These are phyloP conservation scores for Gallinago media DNA, from an alignment of 2,113 vertebrate genomes.

Conservation along the genomic window DNA sequence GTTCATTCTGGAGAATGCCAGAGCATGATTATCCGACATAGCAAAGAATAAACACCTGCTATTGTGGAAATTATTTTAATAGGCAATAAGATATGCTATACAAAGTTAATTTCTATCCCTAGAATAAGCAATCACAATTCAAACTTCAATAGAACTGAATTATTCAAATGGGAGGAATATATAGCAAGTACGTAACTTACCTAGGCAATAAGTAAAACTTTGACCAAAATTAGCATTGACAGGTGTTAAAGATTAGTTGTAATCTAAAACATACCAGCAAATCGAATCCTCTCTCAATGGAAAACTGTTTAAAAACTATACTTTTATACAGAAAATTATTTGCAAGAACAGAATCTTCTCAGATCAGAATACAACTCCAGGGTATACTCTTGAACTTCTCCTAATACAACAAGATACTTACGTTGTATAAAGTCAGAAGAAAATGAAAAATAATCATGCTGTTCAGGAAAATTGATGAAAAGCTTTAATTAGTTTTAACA, in stretches of 20 bases:
- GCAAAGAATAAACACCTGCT: background rate
- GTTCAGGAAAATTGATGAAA: constrained; percentile 33
- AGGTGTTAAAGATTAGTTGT: background rate
- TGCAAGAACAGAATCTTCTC: background rate
- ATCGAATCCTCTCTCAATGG: background rate
- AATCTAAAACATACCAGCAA: background rate
- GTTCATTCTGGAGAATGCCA: background rate
- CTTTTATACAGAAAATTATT: background rate
- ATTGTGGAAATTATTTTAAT: background rate
- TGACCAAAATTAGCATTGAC: background rate
- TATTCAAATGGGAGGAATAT: background rate
- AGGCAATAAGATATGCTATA: background rate
- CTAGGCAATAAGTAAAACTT: background rate
- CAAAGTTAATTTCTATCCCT: background rate
- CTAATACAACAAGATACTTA: background rate
- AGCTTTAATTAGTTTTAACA: constrained; percentile 26
- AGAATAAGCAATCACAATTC: background rate
- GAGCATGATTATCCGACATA: background rate
- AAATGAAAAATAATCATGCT: background rate
- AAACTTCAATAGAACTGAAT: background rate
- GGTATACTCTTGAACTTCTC: background rate
- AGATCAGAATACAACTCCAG: fast-evolving
- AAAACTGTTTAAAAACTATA: background rate
- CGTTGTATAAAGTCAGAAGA: background rate
- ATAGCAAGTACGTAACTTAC: background rate